Conservation (phyloP, 2,797 vertebrate species). For the Centropyge bicolor region DNA sequence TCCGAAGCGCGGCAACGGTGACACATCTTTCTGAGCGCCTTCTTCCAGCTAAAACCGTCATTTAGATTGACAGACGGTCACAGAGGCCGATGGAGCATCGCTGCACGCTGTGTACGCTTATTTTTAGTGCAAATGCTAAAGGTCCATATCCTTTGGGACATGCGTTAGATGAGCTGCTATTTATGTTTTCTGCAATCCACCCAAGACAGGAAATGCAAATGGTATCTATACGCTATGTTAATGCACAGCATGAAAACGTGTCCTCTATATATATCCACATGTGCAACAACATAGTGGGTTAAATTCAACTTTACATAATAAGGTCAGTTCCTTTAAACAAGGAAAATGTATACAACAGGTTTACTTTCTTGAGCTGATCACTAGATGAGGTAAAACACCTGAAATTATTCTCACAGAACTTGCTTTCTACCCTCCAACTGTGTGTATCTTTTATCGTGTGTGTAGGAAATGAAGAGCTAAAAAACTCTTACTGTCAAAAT, state of each 20-base stretch:
- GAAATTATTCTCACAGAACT: background rate
- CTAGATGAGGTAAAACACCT: background rate
- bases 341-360: background rate
- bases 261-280: conserved; percentile 6
- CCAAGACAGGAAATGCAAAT: conserved; percentile 41
- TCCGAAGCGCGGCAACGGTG: conserved; percentile 53
- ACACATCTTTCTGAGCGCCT: conserved; percentile 64
- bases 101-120: conserved; percentile 27
- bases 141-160: conserved; percentile 20
- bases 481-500: conserved; percentile 25
- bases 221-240: conserved; percentile 41
- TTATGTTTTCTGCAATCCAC: conserved; percentile 40
- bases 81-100: conserved; percentile 40
- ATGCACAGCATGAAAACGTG: conserved; percentile 15
- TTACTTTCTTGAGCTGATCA: conserved; percentile 4
- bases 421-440: conserved; percentile 5
- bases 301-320: conserved; percentile 28
- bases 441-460: background rate
- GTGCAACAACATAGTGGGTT: conserved; percentile 23
- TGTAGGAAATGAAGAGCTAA: conserved; percentile 9
- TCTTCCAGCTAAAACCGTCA: conserved; percentile 59
- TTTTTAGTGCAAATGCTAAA: conserved; percentile 50
- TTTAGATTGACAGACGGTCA: conserved; percentile 64
- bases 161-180: conserved; percentile 41
- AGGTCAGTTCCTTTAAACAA: conserved; percentile 14